Evolutionary conservation across 2,888 invertebrate genomes (phyloP).

Genomic region (Agrochola lychnidis): DNA sequence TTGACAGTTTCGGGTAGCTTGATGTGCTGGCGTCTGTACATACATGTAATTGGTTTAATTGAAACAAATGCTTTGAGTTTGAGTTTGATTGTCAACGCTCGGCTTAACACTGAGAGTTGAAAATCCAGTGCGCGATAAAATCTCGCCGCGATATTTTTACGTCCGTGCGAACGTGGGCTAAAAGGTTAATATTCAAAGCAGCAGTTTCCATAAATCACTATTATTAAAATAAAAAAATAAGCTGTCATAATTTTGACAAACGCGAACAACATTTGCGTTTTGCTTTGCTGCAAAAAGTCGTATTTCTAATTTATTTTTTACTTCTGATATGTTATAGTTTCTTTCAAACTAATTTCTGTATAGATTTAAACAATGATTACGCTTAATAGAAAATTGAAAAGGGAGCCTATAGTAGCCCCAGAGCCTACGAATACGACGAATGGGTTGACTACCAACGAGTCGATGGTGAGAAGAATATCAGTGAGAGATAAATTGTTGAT

Average conservation of each 20-base stretch:
- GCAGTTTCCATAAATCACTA: neutral
- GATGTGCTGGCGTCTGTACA: too few relatives aligned
- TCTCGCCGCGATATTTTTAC: too few relatives aligned
- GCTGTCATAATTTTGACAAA: slow-evolving; percentile 54
- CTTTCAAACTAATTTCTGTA: slow-evolving; percentile 51
- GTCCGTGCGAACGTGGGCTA: neutral
- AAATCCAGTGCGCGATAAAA: too few relatives aligned
- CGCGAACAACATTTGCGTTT: slow-evolving; percentile 49
- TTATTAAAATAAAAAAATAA: neutral
- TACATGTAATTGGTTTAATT: too few relatives aligned
- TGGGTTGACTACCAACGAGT: slow-evolving; percentile 80
- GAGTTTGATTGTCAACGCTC: too few relatives aligned
- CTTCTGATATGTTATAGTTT: slow-evolving; percentile 73
- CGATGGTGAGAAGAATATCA: slow-evolving; percentile 91
- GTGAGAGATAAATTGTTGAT: slow-evolving; percentile 95
- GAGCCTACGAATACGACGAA: slow-evolving; percentile 79
- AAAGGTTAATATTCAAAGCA: slow-evolving; percentile 9
- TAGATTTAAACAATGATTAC: slow-evolving; percentile 91
- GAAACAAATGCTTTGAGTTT: too few relatives aligned
- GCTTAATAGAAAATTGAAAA: slow-evolving; percentile 93
- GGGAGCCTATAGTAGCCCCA: slow-evolving; percentile 85
- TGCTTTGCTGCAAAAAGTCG: slow-evolving; percentile 48
- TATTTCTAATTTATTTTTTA: slow-evolving; percentile 57
- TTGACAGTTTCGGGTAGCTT: too few relatives aligned
- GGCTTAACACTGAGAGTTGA: too few relatives aligned